Evolutionary conservation across 2,113 vertebrate genomes (phyloP).

Genomic region (Sceloporus tristichus): DNA sequence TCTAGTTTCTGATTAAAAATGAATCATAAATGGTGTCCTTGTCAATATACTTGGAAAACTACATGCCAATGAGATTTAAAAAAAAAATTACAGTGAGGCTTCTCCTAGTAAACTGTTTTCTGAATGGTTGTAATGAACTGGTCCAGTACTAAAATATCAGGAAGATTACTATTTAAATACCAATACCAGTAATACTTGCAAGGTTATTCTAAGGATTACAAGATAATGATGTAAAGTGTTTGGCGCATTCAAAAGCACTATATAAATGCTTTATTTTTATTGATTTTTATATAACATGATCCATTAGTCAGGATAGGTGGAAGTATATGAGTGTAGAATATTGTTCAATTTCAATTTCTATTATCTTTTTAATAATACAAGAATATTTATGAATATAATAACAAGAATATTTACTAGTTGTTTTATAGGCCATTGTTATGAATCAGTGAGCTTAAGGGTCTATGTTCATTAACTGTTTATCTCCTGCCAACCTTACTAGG

Average conservation of each 20-base stretch:
- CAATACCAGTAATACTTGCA: not conserved
- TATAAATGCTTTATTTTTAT: not conserved
- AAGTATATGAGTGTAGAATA: not conserved
- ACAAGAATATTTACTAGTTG: not conserved
- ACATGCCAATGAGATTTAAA: not conserved
- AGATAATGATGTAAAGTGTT: not conserved
- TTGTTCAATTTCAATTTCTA: not conserved
- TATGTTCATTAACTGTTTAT: not conserved
- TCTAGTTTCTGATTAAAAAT: not conserved
- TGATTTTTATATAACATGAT: constrained; percentile 16
- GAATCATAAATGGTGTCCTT: not conserved
- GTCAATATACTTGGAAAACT: not conserved
- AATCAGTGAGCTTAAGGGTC: constrained; percentile 48
- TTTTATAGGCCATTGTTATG: constrained; percentile 42
- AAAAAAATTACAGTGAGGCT: not conserved
- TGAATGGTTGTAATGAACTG: not conserved
- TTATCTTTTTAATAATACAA: constrained; percentile 1
- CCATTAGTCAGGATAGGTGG: not conserved
- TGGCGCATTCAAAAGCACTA: not conserved
- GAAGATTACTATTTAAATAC: constrained; percentile 1
- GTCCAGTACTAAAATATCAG: not conserved
- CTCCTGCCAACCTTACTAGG: constrained; percentile 34
- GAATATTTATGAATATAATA: constrained; percentile 2
- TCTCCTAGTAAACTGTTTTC: not conserved
- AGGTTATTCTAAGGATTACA: not conserved